Evolutionary conservation across 1,140 invertebrate species (phyloP).

Genomic region (Drosophila neocordata): DNA sequence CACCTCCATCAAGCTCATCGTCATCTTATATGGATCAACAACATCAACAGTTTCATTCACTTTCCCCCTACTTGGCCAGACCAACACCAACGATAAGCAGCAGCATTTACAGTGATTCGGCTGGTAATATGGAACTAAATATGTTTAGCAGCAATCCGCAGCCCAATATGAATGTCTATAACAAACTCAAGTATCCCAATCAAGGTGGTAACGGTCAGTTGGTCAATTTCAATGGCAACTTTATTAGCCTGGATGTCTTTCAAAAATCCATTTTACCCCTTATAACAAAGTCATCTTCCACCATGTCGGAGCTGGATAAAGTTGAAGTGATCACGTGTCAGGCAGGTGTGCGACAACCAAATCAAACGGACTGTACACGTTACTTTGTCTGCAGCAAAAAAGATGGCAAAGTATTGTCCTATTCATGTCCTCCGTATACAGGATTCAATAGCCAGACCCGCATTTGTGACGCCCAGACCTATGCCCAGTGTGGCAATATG

Average conservation of each 20-base stretch:
- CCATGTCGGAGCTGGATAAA: constrained; percentile 55
- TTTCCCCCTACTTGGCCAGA: constrained; percentile 43
- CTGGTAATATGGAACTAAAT: constrained; percentile 61
- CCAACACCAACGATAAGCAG: constrained; percentile 53
- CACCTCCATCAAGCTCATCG: constrained; percentile 61
- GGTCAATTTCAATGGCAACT: constrained; percentile 77
- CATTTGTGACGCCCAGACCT: constrained; percentile 83
- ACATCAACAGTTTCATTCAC: constrained; percentile 33
- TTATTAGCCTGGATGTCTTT: constrained; percentile 76
- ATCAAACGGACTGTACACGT: constrained; percentile 83
- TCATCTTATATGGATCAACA: constrained; percentile 32
- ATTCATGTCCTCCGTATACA: constrained; percentile 83
- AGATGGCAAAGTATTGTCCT: constrained; percentile 81
- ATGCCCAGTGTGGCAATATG: constrained; percentile 70
- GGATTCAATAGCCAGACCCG: constrained; percentile 83
- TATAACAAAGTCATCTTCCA: constrained; percentile 47
- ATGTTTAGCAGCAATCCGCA: constrained; percentile 43
- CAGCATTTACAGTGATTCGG: constrained; percentile 61
- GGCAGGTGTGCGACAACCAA: constrained; percentile 83
- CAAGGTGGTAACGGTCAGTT: constrained; percentile 41
- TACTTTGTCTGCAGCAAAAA: constrained; percentile 84
- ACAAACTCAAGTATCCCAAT: constrained; percentile 37
- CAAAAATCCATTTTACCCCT: constrained; percentile 75
- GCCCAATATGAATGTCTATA: constrained; percentile 16
- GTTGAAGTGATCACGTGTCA: constrained; percentile 83